Percentiles rank a stretch among this genome's conserved stretches.
Evolutionary conservation across 2,113 vertebrate genomes (phyloP).

Genomic region (Campylomormyrus tamandua): DNA sequence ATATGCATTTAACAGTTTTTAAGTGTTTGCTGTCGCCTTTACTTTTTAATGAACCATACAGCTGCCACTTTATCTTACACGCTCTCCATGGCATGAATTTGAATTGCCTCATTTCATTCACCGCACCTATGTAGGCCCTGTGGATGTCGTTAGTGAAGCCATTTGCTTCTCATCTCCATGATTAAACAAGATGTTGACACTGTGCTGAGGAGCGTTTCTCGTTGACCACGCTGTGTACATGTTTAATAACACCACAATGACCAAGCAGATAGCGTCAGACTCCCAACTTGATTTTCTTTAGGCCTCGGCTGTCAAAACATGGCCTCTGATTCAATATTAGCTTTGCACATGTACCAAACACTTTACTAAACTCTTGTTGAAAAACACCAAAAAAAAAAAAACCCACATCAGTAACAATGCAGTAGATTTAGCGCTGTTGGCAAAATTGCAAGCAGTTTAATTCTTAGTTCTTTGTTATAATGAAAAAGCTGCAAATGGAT

Average conservation of each 20-base stretch:
- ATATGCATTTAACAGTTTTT: constrained; percentile 1
- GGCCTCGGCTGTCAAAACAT: background rate
- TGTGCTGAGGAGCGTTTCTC: background rate
- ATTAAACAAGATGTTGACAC: constrained; percentile 5
- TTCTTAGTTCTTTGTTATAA: background rate
- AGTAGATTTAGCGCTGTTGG: background rate
- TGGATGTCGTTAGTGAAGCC: background rate
- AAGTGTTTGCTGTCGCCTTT: constrained; percentile 5
- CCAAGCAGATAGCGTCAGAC: background rate
- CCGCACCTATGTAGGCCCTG: background rate
- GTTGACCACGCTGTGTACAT: background rate
- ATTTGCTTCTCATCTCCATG: constrained; percentile 1
- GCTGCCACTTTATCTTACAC: background rate
- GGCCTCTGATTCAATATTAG: background rate
- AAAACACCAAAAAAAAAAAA: background rate
- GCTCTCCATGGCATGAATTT: constrained; percentile 4
- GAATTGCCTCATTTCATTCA: constrained; percentile 18
- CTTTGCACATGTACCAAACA: background rate
- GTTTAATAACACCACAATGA: background rate
- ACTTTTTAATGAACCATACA: constrained; percentile 13
- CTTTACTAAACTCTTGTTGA: background rate
- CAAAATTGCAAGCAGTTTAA: background rate
- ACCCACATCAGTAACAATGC: background rate
- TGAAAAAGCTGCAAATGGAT: background rate
- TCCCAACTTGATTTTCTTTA: background rate